phyloP scores from a whole-genome alignment of 2,888 invertebrate genomes.

The Ariolimax columbianus region DNA sequence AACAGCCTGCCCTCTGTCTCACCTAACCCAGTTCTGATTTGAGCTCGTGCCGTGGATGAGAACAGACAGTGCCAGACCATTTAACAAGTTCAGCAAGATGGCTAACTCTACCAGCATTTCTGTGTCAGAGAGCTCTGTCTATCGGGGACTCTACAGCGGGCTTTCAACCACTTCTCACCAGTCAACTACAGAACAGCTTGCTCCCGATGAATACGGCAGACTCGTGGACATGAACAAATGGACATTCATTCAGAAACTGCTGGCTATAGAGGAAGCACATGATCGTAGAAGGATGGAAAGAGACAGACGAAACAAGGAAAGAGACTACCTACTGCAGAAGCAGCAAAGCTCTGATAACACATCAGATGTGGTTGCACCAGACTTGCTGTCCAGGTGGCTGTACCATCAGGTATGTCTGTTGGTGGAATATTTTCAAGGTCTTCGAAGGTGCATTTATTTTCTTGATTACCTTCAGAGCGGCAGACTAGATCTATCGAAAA shows the following conservation, averaged over 20 bases:
- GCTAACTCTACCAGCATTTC: slow-evolving; percentile 3
- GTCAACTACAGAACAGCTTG: background rate
- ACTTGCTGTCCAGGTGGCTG: slow-evolving; percentile 14
- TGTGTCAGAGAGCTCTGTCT: slow-evolving; percentile 20
- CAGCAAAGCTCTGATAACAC: background rate
- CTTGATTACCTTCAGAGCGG: too few relatives aligned
- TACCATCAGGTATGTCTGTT: background rate
- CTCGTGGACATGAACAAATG: slow-evolving; percentile 14
- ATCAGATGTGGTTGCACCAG: background rate
- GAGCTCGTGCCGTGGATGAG: too few relatives aligned
- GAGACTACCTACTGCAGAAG: background rate
- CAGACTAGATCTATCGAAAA: too few relatives aligned
- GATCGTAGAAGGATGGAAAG: background rate
- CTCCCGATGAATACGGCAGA: background rate
- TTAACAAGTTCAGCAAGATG: background rate
- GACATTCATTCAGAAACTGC: slow-evolving; percentile 32
- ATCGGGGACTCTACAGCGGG: slow-evolving; percentile 18
- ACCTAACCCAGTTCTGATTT: too few relatives aligned
- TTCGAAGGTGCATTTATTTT: too few relatives aligned
- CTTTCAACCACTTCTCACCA: background rate
- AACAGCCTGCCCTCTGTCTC: too few relatives aligned
- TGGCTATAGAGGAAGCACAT: slow-evolving; percentile 32
- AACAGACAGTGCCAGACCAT: too few relatives aligned
- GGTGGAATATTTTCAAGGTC: background rate
- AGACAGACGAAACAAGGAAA: background rate